Evolutionary conservation across 2,113 vertebrate genomes (phyloP).

Genomic region (Plectropomus leopardus): DNA sequence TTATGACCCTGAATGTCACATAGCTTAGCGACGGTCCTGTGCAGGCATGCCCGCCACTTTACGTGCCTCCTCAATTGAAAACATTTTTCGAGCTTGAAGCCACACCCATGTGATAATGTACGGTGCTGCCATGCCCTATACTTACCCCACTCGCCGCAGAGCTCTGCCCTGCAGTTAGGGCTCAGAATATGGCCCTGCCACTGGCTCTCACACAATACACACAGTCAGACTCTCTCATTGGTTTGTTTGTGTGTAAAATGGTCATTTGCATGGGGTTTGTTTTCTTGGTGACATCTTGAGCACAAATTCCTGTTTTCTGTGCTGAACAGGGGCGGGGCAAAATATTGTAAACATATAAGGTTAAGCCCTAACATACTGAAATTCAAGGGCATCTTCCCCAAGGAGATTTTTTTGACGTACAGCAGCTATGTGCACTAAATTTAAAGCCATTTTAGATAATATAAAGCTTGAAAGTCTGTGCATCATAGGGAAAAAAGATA

Average conservation of each 20-base stretch:
- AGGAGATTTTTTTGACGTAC: too few species aligned
- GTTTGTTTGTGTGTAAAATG: conserved; percentile 37
- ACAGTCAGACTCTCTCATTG: conserved; percentile 29
- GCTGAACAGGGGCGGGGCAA: neutral
- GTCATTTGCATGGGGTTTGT: conserved; percentile 13
- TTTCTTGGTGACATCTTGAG: conserved; percentile 29
- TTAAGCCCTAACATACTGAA: too few species aligned
- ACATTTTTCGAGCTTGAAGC: conserved; percentile 61
- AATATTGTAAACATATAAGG: too few species aligned
- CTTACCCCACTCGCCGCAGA: conserved; percentile 78
- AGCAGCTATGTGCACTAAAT: too few species aligned
- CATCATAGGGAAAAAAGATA: too few species aligned
- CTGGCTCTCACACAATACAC: conserved; percentile 63
- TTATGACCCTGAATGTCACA: conserved; percentile 31
- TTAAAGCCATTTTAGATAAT: too few species aligned
- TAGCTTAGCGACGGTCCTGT: conserved; percentile 57
- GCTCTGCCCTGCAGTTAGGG: conserved; percentile 80
- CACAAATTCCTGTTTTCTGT: conserved; percentile 36
- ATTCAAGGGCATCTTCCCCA: too few species aligned
- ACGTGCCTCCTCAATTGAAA: conserved; percentile 57
- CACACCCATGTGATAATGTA: conserved; percentile 79
- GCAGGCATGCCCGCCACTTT: conserved; percentile 67
- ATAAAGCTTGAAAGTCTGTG: too few species aligned
- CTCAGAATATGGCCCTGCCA: conserved; percentile 55
- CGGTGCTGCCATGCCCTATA: conserved; percentile 73